Base-by-base conservation (phyloP, 1,140 invertebrate genomes). In the Procambarus clarkii region DNA sequence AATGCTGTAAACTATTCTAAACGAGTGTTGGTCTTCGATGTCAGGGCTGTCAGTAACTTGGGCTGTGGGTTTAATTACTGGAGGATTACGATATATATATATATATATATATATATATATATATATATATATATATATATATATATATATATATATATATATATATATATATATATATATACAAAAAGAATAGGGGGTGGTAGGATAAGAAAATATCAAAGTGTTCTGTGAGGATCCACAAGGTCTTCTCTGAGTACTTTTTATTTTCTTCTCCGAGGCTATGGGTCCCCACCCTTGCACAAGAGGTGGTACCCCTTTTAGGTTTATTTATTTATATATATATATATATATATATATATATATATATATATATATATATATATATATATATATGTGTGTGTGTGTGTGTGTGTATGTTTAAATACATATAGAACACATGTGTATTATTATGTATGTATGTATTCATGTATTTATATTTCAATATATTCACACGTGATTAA, bases 41-140 rank as follows among this genome's bases (percentile, higher is more conserved):
- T 54, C 13, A 9, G 50, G 8, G 50, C 13, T 54, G 50, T 8
- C 13, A 9, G 50, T 54, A 54, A 54, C 8, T 13, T 54, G 50
- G 8, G 50, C 8, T 54, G 50, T 8, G 8, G 13, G 50, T 5
- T 54, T 54, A 54, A 54, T 54, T 54, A 54, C 50, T 54, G 50
- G 13, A 8, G 50, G 50, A 54, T 5, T 13, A 54, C 2, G 8
- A 82, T 9, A 60, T 58, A 83, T 83, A 83, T 58, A 83, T 60
- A 83, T 83, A 83, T 83, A 83, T 83, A 83, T 83, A 78, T 78
- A 78, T 78, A 78, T 78, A 78, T 78, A 78, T 78, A 44, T 78
- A 78, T 78, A 78, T 48, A 78, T 78, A 78, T 48, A 78, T 78
- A 78, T 48, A 78, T 78, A 78, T 78, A 78, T 78, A 78, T 78